Percentiles rank a stretch among this genome's conserved stretches.
These are phyloP conservation scores for Geococcyx californianus DNA, from an alignment of 2,113 vertebrate genomes.

Conservation along the genomic window DNA sequence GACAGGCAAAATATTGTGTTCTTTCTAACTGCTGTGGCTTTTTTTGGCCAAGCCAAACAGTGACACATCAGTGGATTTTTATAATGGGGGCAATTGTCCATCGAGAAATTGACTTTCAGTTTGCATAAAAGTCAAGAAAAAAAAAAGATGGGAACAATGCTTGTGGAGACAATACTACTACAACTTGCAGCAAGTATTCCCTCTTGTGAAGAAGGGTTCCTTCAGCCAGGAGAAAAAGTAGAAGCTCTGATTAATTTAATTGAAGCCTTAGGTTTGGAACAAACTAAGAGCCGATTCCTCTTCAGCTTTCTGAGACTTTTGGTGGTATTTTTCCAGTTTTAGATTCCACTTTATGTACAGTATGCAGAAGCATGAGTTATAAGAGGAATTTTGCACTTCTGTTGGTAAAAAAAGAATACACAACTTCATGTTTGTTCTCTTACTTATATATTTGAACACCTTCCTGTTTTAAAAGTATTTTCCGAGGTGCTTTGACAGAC, in stretches of 20 bases:
- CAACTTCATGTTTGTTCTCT: neutral
- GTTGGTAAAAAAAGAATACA: neutral
- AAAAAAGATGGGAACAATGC: neutral
- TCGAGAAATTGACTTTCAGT: constrained; percentile 3
- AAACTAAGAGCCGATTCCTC: neutral
- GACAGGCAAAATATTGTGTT: neutral
- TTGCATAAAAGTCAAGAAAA: constrained; percentile 2
- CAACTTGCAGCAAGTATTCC: neutral
- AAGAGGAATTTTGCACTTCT: neutral
- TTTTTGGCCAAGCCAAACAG: neutral
- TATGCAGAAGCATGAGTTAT: neutral
- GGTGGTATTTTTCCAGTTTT: neutral
- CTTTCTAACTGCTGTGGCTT: neutral
- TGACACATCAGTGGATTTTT: constrained; percentile 29
- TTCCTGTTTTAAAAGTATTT: neutral
- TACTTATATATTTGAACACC: neutral
- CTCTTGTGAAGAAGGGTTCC: neutral
- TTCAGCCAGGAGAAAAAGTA: neutral
- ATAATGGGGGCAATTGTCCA: constrained; percentile 7
- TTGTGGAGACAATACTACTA: neutral
- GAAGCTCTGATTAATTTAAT: neutral
- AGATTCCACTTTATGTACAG: neutral
- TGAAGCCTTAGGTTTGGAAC: neutral
- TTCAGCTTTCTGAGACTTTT: neutral
- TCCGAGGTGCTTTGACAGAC: neutral